A percentile compares a stretch with the other conserved stretches of the same genome.
Conservation (phyloP, 2,888 invertebrate genomes). For the Bugula neritina region DNA sequence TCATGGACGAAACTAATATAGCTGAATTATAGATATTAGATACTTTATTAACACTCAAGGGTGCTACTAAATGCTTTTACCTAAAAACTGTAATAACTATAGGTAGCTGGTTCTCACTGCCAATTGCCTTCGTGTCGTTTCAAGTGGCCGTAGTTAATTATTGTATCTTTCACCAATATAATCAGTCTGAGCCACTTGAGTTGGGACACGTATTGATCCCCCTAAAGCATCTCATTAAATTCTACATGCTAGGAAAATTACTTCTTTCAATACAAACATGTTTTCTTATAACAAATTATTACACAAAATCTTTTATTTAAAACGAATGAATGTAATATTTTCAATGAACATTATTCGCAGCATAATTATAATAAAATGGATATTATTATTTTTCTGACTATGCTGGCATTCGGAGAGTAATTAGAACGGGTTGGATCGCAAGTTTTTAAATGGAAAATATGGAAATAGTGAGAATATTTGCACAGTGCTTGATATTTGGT, state of each 20-base stretch:
- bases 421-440: no score
- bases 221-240: neutral
- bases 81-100: neutral
- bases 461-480: neutral
- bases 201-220: constrained; percentile 5
- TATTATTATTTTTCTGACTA: no score
- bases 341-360: no score
- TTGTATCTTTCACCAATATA: constrained; percentile 11
- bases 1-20: no score
- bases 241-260: neutral
- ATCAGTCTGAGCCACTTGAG: constrained; percentile 20
- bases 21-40: neutral
- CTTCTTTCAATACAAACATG: neutral
- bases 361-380: no score
- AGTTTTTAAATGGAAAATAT: neutral
- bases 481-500: neutral
- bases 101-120: constrained; percentile 7
- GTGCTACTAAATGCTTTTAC: neutral
- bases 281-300: neutral
- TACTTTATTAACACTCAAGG: neutral
- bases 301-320: neutral
- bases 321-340: no score
- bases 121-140: constrained; percentile 26
- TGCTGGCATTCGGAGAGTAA: no score
- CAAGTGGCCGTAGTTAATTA: constrained; percentile 26